Evolutionary conservation across 1,140 invertebrate species (phyloP).

Genomic region (Drosophila nigrodunni): DNA sequence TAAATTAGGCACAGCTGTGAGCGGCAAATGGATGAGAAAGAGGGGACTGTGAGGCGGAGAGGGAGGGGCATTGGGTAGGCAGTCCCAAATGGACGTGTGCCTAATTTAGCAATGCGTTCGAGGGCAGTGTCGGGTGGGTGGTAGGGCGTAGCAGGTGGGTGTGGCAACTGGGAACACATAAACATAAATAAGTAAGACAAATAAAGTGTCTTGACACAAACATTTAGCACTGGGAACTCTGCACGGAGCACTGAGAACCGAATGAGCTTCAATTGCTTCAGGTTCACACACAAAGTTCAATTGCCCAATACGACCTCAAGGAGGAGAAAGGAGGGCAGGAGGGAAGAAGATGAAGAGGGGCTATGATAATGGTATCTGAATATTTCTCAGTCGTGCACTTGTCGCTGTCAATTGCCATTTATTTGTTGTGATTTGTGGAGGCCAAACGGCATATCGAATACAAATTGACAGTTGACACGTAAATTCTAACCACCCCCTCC

Average conservation of each 20-base stretch:
- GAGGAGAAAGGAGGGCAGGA: neutral
- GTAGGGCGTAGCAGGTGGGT: neutral
- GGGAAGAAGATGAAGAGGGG: neutral
- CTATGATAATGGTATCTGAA: conserved; percentile 11
- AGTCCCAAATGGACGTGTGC: conserved; percentile 60
- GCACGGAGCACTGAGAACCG: conserved; percentile 23
- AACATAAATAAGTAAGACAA: conserved; percentile 81
- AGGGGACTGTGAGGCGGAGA: neutral
- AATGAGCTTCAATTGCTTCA: conserved; percentile 37
- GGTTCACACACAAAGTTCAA: conserved; percentile 61
- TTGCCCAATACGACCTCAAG: conserved; percentile 48
- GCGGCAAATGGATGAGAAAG: conserved; percentile 27
- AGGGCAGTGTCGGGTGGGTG: neutral
- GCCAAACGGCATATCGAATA: conserved; percentile 62
- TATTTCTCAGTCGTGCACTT: conserved; percentile 45
- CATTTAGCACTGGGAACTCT: conserved; percentile 55
- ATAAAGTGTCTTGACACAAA: conserved; percentile 75
- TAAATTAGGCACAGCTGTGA: conserved; percentile 79
- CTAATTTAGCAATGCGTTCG: conserved; percentile 64
- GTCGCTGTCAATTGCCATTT: conserved; percentile 78
- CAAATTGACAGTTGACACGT: conserved; percentile 80
- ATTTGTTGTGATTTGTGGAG: conserved; percentile 77
- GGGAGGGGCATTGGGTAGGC: conserved; percentile 2
- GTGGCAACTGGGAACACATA: conserved; percentile 54
- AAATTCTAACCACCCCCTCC: conserved; percentile 11